Base-by-base conservation (phyloP, 1,140 invertebrate genomes). In the Brachionus rubens region DNA sequence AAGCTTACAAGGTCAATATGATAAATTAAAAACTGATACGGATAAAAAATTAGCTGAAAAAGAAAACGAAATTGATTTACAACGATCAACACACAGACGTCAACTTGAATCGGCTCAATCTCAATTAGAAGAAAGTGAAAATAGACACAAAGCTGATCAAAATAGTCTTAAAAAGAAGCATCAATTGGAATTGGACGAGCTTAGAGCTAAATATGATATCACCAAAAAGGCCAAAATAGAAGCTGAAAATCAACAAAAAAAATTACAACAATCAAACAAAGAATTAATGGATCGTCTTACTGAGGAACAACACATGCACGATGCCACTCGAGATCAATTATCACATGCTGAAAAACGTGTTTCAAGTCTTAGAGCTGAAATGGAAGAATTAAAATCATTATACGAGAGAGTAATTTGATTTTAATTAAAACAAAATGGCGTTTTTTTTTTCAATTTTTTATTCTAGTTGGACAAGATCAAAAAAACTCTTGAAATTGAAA, bases 21-120 rank as follows among this genome's bases (percentile, higher is more conserved):
- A 76, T 14, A 46, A 62, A 40, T 19, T 76, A 4, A 50, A 50
- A 41, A 16, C 4, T 46, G 75, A 76, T 47, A 40, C 26, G 2
- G 75, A 76, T 33, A 76, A 52, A 54, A 59, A 48, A 36, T 14
- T 76, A 24, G 75, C 52, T 26, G 59, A 76, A 19, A 76, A 76
- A 41, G 75, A 76, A 14, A 47, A 33, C 1, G 75, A 76, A 76
- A 47, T 76, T 10, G 56, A 76, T 48, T 9, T 41, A 14, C 19
- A 46, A 3, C 41, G 59, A 14, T 16, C 28, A 2, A 40, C 19
- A 41, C 54, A 76, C 65, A 46, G 54, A 47, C 36, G 56, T 19
- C 75, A 76, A 62, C 16, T 76, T 9, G 75, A 76, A 21, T 9
- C 19, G n/a, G 19, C 48, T 26, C 75, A 76, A 40, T 28, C 54